These are phyloP conservation scores for Macrobrachium nipponense DNA, from an alignment of 1,140 invertebrate species.

Conservation along the genomic window DNA sequence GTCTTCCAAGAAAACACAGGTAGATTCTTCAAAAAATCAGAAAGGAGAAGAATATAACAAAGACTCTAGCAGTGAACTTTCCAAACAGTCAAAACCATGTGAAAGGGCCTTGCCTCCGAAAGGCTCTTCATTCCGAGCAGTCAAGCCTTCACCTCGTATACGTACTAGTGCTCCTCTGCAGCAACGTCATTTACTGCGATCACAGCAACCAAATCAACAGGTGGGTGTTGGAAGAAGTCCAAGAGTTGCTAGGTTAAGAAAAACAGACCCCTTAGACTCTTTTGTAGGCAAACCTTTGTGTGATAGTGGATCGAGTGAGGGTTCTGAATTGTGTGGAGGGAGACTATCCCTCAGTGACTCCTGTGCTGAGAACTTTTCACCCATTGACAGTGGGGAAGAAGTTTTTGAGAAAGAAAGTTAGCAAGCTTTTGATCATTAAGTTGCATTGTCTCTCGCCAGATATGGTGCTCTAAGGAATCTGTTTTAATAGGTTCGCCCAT, in stretches of 20 bases:
- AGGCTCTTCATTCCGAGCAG: slow-evolving; percentile 39
- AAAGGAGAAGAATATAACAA: slow-evolving; percentile 27
- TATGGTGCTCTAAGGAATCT: slow-evolving; percentile 45
- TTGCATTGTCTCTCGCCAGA: slow-evolving; percentile 42
- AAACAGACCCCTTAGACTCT: slow-evolving; percentile 50
- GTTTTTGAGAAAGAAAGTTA: slow-evolving; percentile 53
- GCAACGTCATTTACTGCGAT: slow-evolving; percentile 18
- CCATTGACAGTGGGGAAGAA: slow-evolving; percentile 56
- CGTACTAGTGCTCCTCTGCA: slow-evolving; percentile 27
- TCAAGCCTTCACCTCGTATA: slow-evolving; percentile 41
- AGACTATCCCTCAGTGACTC: slow-evolving; percentile 57
- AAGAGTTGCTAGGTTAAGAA: slow-evolving; percentile 41
- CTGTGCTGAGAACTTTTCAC: slow-evolving; percentile 58
- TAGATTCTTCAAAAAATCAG: slow-evolving; percentile 43
- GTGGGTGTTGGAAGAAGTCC: slow-evolving; percentile 42
- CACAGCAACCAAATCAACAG: slow-evolving; percentile 31
- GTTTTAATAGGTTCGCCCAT: slow-evolving; percentile 25
- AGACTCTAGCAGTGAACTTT: slow-evolving; percentile 34
- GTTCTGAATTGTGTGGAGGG: slow-evolving; percentile 51
- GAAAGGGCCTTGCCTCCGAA: slow-evolving; percentile 51
- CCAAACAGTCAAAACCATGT: slow-evolving; percentile 34
- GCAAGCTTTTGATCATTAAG: slow-evolving; percentile 5
- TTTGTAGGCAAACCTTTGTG: slow-evolving; percentile 49
- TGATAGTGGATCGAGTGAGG: slow-evolving; percentile 57
- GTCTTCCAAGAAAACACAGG: slow-evolving; percentile 49